Evolutionary conservation across 2,888 invertebrate genomes (phyloP).

Genomic region (Melolontha melolontha): DNA sequence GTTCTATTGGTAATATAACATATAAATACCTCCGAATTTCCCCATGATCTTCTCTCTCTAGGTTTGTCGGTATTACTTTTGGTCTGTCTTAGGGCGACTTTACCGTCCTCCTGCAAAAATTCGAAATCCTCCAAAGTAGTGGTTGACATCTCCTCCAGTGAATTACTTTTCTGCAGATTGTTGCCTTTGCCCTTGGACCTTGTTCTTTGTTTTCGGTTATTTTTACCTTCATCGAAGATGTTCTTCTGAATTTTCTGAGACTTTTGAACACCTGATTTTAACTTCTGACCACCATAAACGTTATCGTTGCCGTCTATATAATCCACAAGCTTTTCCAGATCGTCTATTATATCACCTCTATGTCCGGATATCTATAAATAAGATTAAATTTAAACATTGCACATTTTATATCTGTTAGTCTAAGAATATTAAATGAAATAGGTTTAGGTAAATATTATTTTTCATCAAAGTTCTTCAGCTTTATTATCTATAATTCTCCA

Average conservation of each 20-base stretch:
- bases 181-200: constrained; percentile 60
- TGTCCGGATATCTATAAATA: constrained; percentile 76
- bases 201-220: constrained; percentile 56
- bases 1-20: background rate
- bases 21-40: constrained; percentile 47
- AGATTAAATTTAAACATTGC: constrained; percentile 1
- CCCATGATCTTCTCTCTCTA: constrained; percentile 60
- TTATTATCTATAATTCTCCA: too few relatives aligned
- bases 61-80: constrained; percentile 56
- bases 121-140: constrained; percentile 77
- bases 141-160: constrained; percentile 84
- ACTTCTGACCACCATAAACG: constrained; percentile 43
- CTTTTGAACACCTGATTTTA: constrained; percentile 44
- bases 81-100: constrained; percentile 55
- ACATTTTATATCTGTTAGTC: too few relatives aligned
- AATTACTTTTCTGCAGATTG: constrained; percentile 78
- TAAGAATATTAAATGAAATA: too few relatives aligned
- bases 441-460: too few relatives aligned
- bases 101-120: constrained; percentile 50
- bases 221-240: constrained; percentile 59
- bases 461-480: too few relatives aligned
- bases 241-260: constrained; percentile 51
- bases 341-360: constrained; percentile 76
- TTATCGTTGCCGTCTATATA: constrained; percentile 79
- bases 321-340: constrained; percentile 81